phyloP scores from a whole-genome alignment of 2,888 invertebrate species.

The Dolomedes plantarius region DNA sequence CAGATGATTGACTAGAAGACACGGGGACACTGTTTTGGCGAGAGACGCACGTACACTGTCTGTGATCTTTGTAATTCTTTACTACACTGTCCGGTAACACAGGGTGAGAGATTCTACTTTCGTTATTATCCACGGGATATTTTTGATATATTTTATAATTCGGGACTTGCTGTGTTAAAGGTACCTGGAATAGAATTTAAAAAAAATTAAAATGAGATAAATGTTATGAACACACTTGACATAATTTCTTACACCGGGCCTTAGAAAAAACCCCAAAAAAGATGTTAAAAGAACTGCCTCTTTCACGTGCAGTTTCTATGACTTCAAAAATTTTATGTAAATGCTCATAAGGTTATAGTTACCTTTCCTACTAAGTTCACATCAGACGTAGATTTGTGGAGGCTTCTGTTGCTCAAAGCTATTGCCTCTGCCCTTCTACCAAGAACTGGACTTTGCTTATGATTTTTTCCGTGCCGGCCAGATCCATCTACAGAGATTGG shows the following conservation, averaged over 20 bases:
- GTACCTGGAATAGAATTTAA: conserved; percentile 4
- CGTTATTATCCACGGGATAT: conserved; percentile 26
- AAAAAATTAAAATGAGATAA: too few relatives aligned
- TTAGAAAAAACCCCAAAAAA: too few relatives aligned
- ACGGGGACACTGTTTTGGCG: conserved; percentile 15
- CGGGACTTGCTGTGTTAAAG: neutral
- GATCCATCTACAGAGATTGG: conserved; percentile 8
- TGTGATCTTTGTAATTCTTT: conserved; percentile 24
- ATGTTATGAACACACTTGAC: too few relatives aligned
- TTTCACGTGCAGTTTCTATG: too few relatives aligned
- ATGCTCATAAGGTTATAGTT: too few relatives aligned
- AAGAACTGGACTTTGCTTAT: conserved; percentile 14
- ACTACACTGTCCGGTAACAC: conserved; percentile 46
- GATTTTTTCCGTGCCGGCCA: conserved; percentile 1
- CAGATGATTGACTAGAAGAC: conserved; percentile 42
- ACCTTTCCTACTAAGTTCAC: conserved; percentile 36
- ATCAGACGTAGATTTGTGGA: conserved; percentile 45
- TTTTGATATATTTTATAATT: too few relatives aligned
- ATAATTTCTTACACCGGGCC: too few relatives aligned
- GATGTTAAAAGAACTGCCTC: too few relatives aligned
- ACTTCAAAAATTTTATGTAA: too few relatives aligned
- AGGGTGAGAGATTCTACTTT: conserved; percentile 17
- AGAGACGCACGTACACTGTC: conserved; percentile 40
- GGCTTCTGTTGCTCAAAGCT: conserved; percentile 1
- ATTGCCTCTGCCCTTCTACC: neutral